These are phyloP conservation scores for Pagrus major DNA, from an alignment of 2,113 vertebrate genomes.

Conservation along the genomic window DNA sequence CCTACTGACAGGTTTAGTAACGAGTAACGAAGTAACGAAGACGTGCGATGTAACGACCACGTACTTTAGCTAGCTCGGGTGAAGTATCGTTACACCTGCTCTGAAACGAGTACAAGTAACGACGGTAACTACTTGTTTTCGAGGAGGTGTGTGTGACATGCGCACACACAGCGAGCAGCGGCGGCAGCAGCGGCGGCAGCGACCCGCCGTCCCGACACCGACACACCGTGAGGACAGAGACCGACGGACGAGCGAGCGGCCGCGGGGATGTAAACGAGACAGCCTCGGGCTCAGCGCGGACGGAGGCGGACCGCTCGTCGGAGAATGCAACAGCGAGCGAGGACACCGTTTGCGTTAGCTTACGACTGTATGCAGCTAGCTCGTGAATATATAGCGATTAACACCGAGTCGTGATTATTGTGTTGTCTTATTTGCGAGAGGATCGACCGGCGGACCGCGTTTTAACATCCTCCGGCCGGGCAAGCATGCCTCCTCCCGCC, in stretches of 20 bases:
- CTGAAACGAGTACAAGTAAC: neutral
- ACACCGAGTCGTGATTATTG: conserved; percentile 56
- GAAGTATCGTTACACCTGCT: neutral
- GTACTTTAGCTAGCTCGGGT: no score
- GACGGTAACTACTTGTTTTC: neutral
- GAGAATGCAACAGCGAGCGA: conserved; percentile 64
- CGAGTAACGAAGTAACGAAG: neutral
- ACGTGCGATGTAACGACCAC: neutral
- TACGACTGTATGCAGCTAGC: conserved; percentile 20
- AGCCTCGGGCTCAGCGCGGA: conserved; percentile 23
- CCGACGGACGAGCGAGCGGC: conserved; percentile 33
- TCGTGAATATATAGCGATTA: conserved; percentile 17
- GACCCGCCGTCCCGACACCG: conserved; percentile 44
- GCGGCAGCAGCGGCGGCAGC: conserved; percentile 29
- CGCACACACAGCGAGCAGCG: conserved; percentile 61
- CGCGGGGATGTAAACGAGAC: conserved; percentile 61
- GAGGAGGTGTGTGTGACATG: conserved; percentile 67
- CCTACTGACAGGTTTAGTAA: neutral
- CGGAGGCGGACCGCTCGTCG: conserved; percentile 33
- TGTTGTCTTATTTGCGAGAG: conserved; percentile 3
- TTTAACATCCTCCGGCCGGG: conserved; percentile 42
- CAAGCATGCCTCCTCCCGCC: conserved; percentile 82
- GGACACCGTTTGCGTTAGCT: conserved; percentile 17
- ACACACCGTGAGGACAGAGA: conserved; percentile 41
- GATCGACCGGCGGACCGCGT: conserved; percentile 10